Evolutionary conservation across 1,140 invertebrate genomes (phyloP).

Genomic region (Zophobas atratus): DNA sequence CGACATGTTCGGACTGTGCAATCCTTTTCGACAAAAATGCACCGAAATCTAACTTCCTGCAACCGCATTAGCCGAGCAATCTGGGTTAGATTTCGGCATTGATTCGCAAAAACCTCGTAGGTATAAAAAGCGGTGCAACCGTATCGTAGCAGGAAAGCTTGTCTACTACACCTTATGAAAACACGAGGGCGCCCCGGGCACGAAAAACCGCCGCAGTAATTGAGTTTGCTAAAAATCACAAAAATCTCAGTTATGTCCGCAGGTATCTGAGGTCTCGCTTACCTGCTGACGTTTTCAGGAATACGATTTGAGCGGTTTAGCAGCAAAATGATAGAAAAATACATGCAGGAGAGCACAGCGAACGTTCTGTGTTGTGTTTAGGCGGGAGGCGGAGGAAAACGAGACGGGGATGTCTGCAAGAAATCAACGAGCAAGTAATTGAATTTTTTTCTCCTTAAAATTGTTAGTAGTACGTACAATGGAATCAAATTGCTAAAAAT

Average conservation of each 20-base stretch:
- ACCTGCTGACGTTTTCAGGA: conserved; percentile 47
- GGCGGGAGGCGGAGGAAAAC: too few relatives aligned
- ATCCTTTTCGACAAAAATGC: too few relatives aligned
- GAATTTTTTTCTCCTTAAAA: too few relatives aligned
- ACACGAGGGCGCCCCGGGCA: conserved; percentile 49
- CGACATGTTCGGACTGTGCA: conserved; percentile 31
- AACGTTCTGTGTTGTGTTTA: too few relatives aligned
- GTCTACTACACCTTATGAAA: conserved; percentile 54
- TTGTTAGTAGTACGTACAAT: too few relatives aligned
- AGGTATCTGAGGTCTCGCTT: conserved; percentile 41
- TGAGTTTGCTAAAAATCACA: conserved; percentile 57
- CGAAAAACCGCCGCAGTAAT: conserved; percentile 50
- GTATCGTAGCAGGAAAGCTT: conserved; percentile 42
- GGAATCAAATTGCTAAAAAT: too few relatives aligned
- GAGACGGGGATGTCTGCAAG: too few relatives aligned
- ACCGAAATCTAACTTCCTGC: conserved; percentile 11
- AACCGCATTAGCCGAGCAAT: conserved; percentile 32
- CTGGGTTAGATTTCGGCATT: conserved; percentile 30
- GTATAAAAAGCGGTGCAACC: conserved; percentile 36
- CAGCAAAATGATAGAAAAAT: background rate
- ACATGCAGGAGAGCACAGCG: too few relatives aligned
- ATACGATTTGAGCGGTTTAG: conserved; percentile 27
- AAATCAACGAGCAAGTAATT: too few relatives aligned
- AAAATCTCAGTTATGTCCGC: conserved; percentile 49
- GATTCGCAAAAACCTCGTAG: conserved; percentile 44